These are phyloP conservation scores for Triplophysa tibetana DNA, from an alignment of 2,113 vertebrate genomes.

Conservation along the genomic window DNA sequence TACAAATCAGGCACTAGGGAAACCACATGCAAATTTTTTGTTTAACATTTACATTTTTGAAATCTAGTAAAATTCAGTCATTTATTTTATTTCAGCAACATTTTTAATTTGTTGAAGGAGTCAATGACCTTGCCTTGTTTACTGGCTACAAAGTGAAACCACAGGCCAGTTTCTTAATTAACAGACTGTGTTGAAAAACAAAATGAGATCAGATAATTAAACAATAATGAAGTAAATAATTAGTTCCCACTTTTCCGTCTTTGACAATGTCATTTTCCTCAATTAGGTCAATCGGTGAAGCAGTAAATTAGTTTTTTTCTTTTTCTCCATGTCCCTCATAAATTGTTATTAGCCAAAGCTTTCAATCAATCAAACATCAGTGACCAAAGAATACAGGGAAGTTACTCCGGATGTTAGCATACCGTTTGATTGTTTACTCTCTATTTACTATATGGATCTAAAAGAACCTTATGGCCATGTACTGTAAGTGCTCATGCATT, in stretches of 20 bases:
- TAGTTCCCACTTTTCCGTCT: conserved; percentile 78
- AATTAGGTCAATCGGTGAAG: conserved; percentile 77
- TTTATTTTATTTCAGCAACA: conserved; percentile 69
- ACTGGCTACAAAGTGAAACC: conserved; percentile 62
- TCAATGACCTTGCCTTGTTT: conserved; percentile 70
- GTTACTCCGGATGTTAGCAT: conserved; percentile 50
- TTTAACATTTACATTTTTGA: conserved; percentile 67
- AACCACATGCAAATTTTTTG: conserved; percentile 55
- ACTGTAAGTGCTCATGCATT: not conserved
- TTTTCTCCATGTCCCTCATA: conserved; percentile 54
- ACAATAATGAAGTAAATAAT: conserved; percentile 78
- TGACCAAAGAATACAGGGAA: conserved; percentile 67
- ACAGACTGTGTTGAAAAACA: conserved; percentile 73
- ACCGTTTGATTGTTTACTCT: not conserved
- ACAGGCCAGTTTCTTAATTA: conserved; percentile 76
- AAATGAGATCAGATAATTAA: conserved; percentile 75
- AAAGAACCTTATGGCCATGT: not conserved
- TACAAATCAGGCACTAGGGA: not conserved
- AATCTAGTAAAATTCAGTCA: conserved; percentile 64
- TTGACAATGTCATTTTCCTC: conserved; percentile 79
- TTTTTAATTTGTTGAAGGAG: conserved; percentile 68
- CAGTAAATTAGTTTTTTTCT: conserved; percentile 78
- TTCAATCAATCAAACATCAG: conserved; percentile 73
- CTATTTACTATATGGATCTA: too few relatives aligned
- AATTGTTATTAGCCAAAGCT: conserved; percentile 76